Conservation (phyloP, 2,797 vertebrate genomes). For the Darevskia nairensis region DNA sequence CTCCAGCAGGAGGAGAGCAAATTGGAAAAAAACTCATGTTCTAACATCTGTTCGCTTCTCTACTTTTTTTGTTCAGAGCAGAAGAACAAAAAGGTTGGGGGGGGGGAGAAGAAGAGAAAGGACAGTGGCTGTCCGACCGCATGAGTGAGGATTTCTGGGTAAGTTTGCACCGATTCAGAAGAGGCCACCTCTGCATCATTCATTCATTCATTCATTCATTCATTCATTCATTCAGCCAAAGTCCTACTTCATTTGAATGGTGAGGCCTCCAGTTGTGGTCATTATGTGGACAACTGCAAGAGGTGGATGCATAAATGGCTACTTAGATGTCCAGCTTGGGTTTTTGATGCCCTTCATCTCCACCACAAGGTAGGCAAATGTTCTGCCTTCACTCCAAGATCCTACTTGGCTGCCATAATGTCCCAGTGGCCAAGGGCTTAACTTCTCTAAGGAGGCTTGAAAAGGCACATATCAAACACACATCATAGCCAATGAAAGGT, state of each 20-base stretch:
- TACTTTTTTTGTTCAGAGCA: conserved; percentile 27
- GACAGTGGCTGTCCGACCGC: not conserved
- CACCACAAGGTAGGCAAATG: accelerated
- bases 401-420: too few species aligned
- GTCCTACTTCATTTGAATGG: not conserved
- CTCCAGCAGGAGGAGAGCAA: conserved; percentile 45
- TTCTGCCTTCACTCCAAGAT: not conserved
- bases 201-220: not conserved
- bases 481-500: not conserved
- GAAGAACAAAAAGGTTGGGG: not conserved
- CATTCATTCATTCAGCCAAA: not conserved
- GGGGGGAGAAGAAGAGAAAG: not conserved
- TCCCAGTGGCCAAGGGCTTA: not conserved
- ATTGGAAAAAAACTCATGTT: conserved; percentile 42
- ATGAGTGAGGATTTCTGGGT: not conserved
- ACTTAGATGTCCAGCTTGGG: not conserved
- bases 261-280: not conserved
- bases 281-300: not conserved
- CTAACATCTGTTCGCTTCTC: conserved; percentile 69
- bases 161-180: too few species aligned
- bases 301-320: not conserved
- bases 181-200: not conserved
- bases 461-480: not conserved
- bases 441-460: not conserved
- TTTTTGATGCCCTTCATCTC: not conserved